Conservation (phyloP, 1,140 invertebrate species). For the Brachystomella parvula region DNA sequence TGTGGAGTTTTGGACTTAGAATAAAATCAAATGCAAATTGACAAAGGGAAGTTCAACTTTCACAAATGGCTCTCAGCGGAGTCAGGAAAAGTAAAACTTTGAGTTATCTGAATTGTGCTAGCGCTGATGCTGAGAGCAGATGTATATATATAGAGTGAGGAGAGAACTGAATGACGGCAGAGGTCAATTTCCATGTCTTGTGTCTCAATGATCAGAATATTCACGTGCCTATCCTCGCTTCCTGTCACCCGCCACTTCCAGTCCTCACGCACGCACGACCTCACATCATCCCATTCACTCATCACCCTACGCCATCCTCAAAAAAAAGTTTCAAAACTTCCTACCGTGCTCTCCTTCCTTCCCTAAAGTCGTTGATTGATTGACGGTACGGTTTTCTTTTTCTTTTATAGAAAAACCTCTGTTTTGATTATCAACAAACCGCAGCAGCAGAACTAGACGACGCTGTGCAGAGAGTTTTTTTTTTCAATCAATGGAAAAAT, state of each 20-base stretch:
- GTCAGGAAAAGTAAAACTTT: too few species aligned
- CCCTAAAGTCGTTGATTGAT: too few species aligned
- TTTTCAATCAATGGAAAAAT: too few species aligned
- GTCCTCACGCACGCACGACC: conserved; percentile 2
- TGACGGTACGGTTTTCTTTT: too few species aligned
- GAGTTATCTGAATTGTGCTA: too few species aligned
- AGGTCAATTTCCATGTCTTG: conserved; percentile 4
- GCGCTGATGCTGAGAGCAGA: background rate
- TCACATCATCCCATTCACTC: background rate
- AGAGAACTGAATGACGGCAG: background rate
- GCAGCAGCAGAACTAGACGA: too few species aligned
- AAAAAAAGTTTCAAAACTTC: background rate
- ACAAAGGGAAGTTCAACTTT: conserved; percentile 10
- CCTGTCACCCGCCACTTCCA: background rate
- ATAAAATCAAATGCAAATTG: conserved; percentile 9
- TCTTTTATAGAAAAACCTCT: too few species aligned
- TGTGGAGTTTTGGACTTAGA: too few species aligned
- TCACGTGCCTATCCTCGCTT: background rate
- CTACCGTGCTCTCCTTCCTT: background rate
- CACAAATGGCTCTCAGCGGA: background rate
- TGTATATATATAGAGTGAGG: background rate
- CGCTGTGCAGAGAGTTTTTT: too few species aligned
- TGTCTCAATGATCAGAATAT: background rate
- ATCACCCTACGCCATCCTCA: background rate
- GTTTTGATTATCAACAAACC: too few species aligned